These are phyloP conservation scores for Dallia pectoralis DNA, from an alignment of 2,797 vertebrate species.

Conservation along the genomic window DNA sequence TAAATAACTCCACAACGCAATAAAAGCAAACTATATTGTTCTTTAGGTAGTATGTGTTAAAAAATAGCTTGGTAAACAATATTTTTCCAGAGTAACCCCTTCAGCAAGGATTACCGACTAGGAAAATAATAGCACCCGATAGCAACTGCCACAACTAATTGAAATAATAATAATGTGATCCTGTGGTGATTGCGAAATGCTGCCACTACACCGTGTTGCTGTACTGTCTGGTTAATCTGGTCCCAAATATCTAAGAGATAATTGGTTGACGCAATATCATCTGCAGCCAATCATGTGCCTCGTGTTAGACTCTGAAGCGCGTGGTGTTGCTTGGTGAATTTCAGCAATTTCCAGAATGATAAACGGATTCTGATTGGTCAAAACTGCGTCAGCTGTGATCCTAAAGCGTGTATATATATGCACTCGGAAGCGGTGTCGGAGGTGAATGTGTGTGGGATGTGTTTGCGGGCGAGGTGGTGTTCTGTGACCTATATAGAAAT, in stretches of 20 bases:
- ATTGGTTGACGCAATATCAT: constrained; percentile 22
- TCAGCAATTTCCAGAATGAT: not conserved
- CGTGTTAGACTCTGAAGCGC: not conserved
- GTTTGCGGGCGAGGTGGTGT: not conserved
- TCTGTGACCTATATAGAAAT: constrained; percentile 9
- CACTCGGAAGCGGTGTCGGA: not conserved
- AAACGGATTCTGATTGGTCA: constrained; percentile 53
- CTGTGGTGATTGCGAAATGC: not conserved
- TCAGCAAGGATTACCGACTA: too few relatives aligned
- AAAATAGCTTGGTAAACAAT: too few relatives aligned
- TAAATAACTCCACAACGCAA: too few relatives aligned
- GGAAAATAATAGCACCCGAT: too few relatives aligned
- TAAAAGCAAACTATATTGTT: too few relatives aligned
- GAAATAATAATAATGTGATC: too few relatives aligned
- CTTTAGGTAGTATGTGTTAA: too few relatives aligned
- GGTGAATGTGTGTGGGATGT: constrained; percentile 24
- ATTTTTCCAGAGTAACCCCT: too few relatives aligned
- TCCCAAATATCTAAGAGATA: constrained; percentile 13
- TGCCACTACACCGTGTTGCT: not conserved
- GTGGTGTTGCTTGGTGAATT: not conserved
- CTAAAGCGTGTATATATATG: constrained; percentile 64
- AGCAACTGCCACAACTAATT: too few relatives aligned
- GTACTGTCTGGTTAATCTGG: constrained; percentile 11
- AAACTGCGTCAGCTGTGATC: constrained; percentile 51
- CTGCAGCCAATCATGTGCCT: constrained; percentile 41